These are phyloP conservation scores for Anodontia alba DNA, from an alignment of 2,888 invertebrate genomes.

Conservation along the genomic window DNA sequence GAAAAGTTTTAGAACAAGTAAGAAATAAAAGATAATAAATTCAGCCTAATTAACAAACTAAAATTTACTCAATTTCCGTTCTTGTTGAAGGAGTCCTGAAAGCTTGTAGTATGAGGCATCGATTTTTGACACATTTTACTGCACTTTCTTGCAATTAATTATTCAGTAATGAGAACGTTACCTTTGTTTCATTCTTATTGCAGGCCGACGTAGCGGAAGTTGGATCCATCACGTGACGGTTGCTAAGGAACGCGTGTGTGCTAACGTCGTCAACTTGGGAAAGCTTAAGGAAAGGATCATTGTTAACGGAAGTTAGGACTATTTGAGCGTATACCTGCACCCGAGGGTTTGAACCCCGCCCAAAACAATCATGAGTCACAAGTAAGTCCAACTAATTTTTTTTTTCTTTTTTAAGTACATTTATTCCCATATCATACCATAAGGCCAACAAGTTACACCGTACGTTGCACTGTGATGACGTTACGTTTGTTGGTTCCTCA, in stretches of 20 bases:
- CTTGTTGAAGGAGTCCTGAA: too few relatives aligned
- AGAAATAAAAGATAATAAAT: too few relatives aligned
- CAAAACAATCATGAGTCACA: slow-evolving; percentile 57
- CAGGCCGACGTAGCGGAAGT: slow-evolving; percentile 57
- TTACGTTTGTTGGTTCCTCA: too few relatives aligned
- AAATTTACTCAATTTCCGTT: too few relatives aligned
- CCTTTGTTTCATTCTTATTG: slow-evolving; percentile 25
- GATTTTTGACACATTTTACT: slow-evolving; percentile 2
- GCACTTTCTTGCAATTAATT: slow-evolving; percentile 1
- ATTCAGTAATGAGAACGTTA: neutral
- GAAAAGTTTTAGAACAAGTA: too few relatives aligned
- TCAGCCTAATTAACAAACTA: too few relatives aligned
- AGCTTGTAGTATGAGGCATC: neutral
- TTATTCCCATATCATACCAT: too few relatives aligned
- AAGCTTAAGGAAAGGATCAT: neutral
- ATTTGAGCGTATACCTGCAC: neutral
- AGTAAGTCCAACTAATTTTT: slow-evolving; percentile 50
- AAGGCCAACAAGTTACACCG: too few relatives aligned
- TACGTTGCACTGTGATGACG: too few relatives aligned
- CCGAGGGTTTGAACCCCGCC: slow-evolving; percentile 23
- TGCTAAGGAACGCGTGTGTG: slow-evolving; percentile 34
- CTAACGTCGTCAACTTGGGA: slow-evolving; percentile 45
- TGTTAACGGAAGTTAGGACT: neutral
- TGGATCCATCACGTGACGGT: slow-evolving; percentile 52
- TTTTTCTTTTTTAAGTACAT: too few relatives aligned